Conservation (phyloP, 2,113 vertebrate genomes). For the Aptenodytes patagonicus region DNA sequence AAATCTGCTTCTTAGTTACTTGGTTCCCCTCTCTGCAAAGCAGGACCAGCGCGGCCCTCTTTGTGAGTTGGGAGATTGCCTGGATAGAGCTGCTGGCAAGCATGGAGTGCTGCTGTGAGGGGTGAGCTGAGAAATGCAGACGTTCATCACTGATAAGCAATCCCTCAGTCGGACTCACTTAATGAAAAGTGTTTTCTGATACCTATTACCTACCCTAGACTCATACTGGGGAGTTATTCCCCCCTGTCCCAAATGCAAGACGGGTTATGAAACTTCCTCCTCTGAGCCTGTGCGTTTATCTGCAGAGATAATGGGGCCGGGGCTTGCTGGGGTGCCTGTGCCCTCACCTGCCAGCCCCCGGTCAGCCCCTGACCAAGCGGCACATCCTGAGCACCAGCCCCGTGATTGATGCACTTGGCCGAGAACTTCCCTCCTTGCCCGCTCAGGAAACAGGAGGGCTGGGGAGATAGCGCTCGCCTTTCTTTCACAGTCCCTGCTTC, state of each 20-base stretch:
- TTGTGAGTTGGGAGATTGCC: neutral
- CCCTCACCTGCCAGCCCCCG: slow-evolving; percentile 80
- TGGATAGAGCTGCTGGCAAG: neutral
- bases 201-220: neutral
- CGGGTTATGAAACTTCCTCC: neutral
- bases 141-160: neutral
- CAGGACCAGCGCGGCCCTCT: neutral
- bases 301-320: slow-evolving; percentile 61
- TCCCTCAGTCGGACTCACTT: neutral
- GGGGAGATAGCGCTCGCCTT: slow-evolving; percentile 86
- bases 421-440: slow-evolving; percentile 82
- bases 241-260: neutral
- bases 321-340: slow-evolving; percentile 46
- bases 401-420: slow-evolving; percentile 88
- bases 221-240: neutral
- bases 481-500: slow-evolving; percentile 85
- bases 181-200: neutral
- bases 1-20: neutral
- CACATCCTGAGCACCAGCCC: slow-evolving; percentile 76
- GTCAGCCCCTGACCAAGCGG: slow-evolving; percentile 60
- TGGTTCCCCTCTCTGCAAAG: neutral
- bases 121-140: neutral
- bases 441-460: slow-evolving; percentile 88
- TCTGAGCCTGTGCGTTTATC: slow-evolving; percentile 30
- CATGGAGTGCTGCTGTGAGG: neutral